These are phyloP conservation scores for Numenius phaeopus DNA, from an alignment of 2,797 vertebrate species.

Conservation along the genomic window DNA sequence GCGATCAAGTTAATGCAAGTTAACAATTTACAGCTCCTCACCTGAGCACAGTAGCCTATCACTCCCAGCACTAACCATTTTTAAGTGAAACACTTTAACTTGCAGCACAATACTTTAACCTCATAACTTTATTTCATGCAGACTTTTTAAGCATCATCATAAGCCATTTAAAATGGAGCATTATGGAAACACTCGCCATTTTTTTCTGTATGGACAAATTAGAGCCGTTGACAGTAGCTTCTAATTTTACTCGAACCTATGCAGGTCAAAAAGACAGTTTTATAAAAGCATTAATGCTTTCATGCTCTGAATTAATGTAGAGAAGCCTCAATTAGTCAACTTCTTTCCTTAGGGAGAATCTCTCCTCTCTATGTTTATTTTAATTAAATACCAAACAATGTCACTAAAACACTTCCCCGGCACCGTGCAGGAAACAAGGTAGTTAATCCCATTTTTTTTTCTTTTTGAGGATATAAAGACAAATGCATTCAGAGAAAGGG, in stretches of 20 bases:
- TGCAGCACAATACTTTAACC: background rate
- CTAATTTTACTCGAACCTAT: background rate
- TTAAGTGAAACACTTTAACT: background rate
- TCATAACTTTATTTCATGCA: background rate
- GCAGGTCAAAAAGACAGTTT: background rate
- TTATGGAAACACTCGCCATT: background rate
- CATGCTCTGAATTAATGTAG: constrained; percentile 5
- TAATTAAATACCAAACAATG: constrained; percentile 35
- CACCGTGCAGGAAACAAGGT: background rate
- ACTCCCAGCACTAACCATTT: background rate
- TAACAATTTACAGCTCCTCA: background rate
- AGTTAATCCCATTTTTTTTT: background rate
- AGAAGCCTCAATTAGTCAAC: background rate
- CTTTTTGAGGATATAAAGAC: background rate
- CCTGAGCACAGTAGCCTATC: background rate
- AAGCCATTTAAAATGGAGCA: background rate
- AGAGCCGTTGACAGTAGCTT: background rate
- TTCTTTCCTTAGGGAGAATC: constrained; percentile 21
- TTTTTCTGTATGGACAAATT: background rate
- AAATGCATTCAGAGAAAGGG: background rate
- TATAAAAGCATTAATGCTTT: constrained; percentile 16
- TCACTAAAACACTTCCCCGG: background rate
- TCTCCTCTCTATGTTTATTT: constrained; percentile 6
- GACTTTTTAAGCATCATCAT: background rate
- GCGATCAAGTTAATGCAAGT: background rate